These are phyloP conservation scores for Cydia splendana DNA, from an alignment of 1,140 invertebrate species.

Conservation along the genomic window DNA sequence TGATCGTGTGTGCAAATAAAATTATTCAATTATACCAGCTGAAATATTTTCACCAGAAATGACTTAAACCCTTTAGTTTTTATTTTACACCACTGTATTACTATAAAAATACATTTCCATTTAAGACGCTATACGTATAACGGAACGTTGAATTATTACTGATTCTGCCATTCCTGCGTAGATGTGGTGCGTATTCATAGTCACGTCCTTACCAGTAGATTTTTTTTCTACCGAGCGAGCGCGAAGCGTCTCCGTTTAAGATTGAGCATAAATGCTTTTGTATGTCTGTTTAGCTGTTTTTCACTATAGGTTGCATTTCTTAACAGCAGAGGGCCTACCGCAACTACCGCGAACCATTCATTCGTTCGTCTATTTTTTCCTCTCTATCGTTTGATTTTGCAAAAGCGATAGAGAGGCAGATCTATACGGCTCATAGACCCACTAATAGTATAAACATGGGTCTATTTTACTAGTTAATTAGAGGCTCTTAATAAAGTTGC, in stretches of 20 bases:
- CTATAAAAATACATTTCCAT: background rate
- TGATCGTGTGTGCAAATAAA: background rate
- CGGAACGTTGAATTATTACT: conserved; percentile 17
- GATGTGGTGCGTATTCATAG: background rate
- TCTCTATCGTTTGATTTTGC: too few relatives aligned
- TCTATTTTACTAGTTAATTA: too few relatives aligned
- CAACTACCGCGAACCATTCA: too few relatives aligned
- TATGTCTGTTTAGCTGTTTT: too few relatives aligned
- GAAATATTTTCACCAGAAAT: background rate
- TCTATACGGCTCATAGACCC: too few relatives aligned
- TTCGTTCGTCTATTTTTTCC: too few relatives aligned
- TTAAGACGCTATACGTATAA: background rate
- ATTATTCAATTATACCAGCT: background rate
- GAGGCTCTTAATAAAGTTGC: background rate
- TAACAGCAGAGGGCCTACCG: too few relatives aligned
- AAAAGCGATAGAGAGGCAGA: too few relatives aligned
- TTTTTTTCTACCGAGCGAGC: background rate
- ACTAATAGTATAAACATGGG: too few relatives aligned
- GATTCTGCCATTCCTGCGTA: conserved; percentile 27
- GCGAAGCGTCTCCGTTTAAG: background rate
- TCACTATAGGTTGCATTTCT: too few relatives aligned
- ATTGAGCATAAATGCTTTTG: too few relatives aligned
- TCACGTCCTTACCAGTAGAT: background rate
- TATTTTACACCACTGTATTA: background rate
- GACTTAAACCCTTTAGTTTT: background rate